Conservation (phyloP, 2,113 vertebrate species). For the Melanerpes formicivorus region DNA sequence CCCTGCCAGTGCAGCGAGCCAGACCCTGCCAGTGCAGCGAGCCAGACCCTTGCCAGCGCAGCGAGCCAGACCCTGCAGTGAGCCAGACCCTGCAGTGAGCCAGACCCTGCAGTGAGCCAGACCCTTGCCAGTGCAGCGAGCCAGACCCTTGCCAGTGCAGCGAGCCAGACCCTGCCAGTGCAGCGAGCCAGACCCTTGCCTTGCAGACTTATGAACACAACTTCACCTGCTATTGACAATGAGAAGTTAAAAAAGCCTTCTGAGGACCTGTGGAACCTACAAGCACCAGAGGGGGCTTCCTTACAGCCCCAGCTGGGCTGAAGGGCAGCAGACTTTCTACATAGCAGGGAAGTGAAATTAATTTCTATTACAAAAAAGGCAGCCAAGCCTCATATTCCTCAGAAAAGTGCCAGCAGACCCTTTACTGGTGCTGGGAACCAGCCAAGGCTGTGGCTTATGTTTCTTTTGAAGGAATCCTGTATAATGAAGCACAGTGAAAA, state of each 20-base stretch:
- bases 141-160: too few relatives aligned
- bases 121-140: too few relatives aligned
- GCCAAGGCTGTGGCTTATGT: constrained; percentile 38
- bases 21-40: background rate
- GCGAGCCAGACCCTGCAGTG: background rate
- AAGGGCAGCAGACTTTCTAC: background rate
- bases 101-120: background rate
- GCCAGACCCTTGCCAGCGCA: background rate
- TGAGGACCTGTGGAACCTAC: background rate
- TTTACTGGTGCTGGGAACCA: constrained; percentile 42
- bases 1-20: background rate
- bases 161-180: too few relatives aligned
- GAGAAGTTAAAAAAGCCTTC: background rate
- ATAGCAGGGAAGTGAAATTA: background rate
- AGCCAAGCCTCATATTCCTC: background rate
- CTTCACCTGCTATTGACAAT: background rate
- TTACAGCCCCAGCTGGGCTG: background rate
- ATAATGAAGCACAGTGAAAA: constrained; percentile 58
- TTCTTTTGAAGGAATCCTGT: constrained; percentile 48
- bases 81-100: background rate
- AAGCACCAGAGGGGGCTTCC: background rate
- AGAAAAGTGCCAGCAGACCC: constrained; percentile 24
- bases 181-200: background rate
- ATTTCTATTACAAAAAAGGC: background rate
- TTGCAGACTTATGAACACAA: background rate